These are phyloP conservation scores for Gambusia yucatana DNA, from an alignment of 2,797 vertebrate species.

Conservation along the genomic window DNA sequence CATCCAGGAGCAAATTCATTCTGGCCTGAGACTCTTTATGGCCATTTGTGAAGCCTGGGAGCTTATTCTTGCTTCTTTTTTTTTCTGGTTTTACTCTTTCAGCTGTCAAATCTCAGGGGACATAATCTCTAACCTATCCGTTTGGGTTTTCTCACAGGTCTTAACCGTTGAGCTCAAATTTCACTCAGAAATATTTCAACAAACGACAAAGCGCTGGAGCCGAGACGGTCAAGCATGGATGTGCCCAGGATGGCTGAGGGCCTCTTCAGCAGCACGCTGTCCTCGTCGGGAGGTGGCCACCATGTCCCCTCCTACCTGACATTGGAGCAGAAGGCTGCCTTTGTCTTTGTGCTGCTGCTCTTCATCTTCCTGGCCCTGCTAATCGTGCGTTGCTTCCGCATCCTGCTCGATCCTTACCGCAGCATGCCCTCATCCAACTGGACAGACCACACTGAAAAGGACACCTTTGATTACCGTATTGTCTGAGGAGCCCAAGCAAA, in stretches of 20 bases:
- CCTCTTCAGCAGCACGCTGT: constrained; percentile 83
- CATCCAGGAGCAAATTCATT: constrained; percentile 15
- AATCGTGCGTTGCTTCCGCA: constrained; percentile 88
- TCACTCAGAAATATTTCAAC: constrained; percentile 43
- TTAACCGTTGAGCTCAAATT: constrained; percentile 31
- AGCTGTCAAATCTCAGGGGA: constrained; percentile 12
- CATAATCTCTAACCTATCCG: constrained; percentile 32
- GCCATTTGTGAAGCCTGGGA: constrained; percentile 15
- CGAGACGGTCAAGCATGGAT: constrained; percentile 71
- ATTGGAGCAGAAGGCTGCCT: constrained; percentile 87
- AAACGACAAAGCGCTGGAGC: constrained; percentile 68
- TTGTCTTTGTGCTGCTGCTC: constrained; percentile 87
- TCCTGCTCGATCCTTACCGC: constrained; percentile 88
- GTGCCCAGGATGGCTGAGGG: constrained; percentile 81
- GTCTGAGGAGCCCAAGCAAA: constrained; percentile 67
- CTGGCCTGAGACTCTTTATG: background rate
- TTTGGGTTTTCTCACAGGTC: constrained; percentile 61
- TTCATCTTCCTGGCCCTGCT: constrained; percentile 89
- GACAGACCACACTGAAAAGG: constrained; percentile 90
- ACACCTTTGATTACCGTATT: constrained; percentile 87
- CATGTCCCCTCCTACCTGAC: constrained; percentile 80
- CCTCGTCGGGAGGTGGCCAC: constrained; percentile 75
- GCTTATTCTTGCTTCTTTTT: background rate
- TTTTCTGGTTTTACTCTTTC: constrained; percentile 20
- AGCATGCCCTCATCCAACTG: constrained; percentile 89